These are phyloP conservation scores for Limnephilus marmoratus DNA, from an alignment of 2,888 invertebrate species.

Conservation along the genomic window DNA sequence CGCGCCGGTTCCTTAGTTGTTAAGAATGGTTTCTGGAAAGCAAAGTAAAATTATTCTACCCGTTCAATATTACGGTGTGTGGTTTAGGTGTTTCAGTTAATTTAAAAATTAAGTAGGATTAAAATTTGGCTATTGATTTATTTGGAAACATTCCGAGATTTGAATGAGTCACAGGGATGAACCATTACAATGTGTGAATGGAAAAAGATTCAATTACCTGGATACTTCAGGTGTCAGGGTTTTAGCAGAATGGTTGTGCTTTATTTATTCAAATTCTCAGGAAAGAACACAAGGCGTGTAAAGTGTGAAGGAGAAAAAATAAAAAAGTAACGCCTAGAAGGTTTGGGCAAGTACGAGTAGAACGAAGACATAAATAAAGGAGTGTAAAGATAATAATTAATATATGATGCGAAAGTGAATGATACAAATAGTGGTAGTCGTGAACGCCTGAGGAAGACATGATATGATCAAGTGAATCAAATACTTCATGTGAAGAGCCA, in stretches of 20 bases:
- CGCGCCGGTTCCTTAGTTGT: neutral
- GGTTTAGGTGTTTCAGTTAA: neutral
- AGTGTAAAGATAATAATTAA: no score
- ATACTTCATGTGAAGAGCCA: no score
- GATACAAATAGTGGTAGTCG: no score
- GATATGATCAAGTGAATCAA: no score
- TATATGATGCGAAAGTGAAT: no score
- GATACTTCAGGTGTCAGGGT: neutral
- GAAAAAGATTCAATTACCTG: neutral
- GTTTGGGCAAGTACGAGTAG: no score
- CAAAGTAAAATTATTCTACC: neutral
- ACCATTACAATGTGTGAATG: neutral
- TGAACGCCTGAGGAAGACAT: no score
- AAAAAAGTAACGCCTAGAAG: no score
- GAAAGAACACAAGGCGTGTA: no score
- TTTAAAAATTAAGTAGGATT: neutral
- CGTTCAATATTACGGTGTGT: neutral
- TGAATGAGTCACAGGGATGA: neutral
- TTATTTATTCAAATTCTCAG: neutral
- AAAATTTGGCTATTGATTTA: neutral
- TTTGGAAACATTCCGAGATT: neutral
- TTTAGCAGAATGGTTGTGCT: neutral
- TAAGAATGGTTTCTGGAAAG: neutral
- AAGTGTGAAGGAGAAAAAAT: no score
- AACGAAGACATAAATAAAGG: no score